Evolutionary conservation across 2,888 invertebrate genomes (phyloP).

Genomic region (Amphipyra tragopoginis): DNA sequence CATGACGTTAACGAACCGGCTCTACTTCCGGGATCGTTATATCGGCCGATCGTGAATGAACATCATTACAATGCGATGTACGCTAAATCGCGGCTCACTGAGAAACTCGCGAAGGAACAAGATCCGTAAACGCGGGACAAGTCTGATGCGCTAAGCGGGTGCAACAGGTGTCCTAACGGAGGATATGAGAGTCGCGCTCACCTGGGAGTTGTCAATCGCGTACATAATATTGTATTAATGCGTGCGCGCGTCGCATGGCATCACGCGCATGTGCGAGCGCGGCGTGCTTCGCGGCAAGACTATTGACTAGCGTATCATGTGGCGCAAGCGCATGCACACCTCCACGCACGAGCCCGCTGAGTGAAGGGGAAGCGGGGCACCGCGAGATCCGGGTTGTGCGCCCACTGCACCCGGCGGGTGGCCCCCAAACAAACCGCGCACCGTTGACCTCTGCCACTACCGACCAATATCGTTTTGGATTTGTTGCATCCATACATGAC

Average conservation of each 20-base stretch:
- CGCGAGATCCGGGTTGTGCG: slow-evolving; percentile 88
- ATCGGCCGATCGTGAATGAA: slow-evolving; percentile 82
- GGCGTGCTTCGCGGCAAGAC: slow-evolving; percentile 83
- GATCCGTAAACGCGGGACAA: slow-evolving; percentile 64
- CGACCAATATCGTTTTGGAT: slow-evolving; percentile 66
- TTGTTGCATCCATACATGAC: slow-evolving; percentile 66
- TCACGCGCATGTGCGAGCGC: slow-evolving; percentile 75
- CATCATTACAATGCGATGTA: slow-evolving; percentile 79
- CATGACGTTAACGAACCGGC: slow-evolving; percentile 86
- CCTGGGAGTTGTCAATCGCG: slow-evolving; percentile 87
- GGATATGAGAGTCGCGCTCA: slow-evolving; percentile 78
- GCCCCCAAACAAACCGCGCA: slow-evolving; percentile 80
- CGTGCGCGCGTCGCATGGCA: slow-evolving; percentile 78
- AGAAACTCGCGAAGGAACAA: slow-evolving; percentile 66
- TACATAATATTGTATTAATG: slow-evolving; percentile 85
- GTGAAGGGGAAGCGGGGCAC: slow-evolving; percentile 89
- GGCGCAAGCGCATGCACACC: slow-evolving; percentile 75
- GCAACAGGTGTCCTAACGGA: slow-evolving; percentile 62
- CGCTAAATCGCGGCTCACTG: slow-evolving; percentile 67
- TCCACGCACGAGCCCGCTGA: slow-evolving; percentile 80
- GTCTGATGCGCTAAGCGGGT: slow-evolving; percentile 34
- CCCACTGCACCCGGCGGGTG: slow-evolving; percentile 83
- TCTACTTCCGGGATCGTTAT: slow-evolving; percentile 88
- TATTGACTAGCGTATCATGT: slow-evolving; percentile 68
- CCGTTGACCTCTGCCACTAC: slow-evolving; percentile 79